Evolutionary conservation across 2,888 invertebrate genomes (phyloP).

Genomic region (Ormyrus nitidulus): DNA sequence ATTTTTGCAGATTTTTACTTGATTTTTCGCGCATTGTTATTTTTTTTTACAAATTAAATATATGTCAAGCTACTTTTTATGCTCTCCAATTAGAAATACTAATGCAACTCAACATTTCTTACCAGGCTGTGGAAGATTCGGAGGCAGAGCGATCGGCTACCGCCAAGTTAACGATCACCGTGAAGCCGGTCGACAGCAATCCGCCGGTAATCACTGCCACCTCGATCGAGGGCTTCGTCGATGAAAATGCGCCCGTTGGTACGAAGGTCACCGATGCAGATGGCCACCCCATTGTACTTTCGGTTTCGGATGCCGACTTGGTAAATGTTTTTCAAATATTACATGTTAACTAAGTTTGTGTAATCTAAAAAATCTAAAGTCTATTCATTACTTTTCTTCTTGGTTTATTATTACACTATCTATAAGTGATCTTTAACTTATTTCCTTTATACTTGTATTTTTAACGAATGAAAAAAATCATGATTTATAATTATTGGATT

Average conservation of each 20-base stretch:
- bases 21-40: neutral
- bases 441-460: too few relatives aligned
- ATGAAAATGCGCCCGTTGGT: slow-evolving; percentile 91
- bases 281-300: slow-evolving; percentile 83
- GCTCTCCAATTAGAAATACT: neutral
- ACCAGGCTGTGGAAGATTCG: slow-evolving; percentile 88
- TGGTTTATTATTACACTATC: too few relatives aligned
- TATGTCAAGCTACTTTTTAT: neutral
- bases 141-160: slow-evolving; percentile 88
- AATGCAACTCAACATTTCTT: neutral
- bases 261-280: slow-evolving; percentile 84
- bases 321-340: slow-evolving; percentile 77
- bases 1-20: too few relatives aligned
- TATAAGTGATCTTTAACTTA: too few relatives aligned
- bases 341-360: too few relatives aligned
- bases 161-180: slow-evolving; percentile 87
- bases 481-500: too few relatives aligned
- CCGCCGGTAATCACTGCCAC: slow-evolving; percentile 87
- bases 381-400: too few relatives aligned
- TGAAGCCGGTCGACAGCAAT: slow-evolving; percentile 91
- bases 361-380: too few relatives aligned
- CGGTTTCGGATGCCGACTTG: slow-evolving; percentile 90
- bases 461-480: too few relatives aligned
- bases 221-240: slow-evolving; percentile 85
- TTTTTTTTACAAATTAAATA: slow-evolving; percentile 3